Evolutionary conservation across 64 coral and sea anemone genomes (phyloP).

Genomic region (Catalaphyllia jardinei): DNA sequence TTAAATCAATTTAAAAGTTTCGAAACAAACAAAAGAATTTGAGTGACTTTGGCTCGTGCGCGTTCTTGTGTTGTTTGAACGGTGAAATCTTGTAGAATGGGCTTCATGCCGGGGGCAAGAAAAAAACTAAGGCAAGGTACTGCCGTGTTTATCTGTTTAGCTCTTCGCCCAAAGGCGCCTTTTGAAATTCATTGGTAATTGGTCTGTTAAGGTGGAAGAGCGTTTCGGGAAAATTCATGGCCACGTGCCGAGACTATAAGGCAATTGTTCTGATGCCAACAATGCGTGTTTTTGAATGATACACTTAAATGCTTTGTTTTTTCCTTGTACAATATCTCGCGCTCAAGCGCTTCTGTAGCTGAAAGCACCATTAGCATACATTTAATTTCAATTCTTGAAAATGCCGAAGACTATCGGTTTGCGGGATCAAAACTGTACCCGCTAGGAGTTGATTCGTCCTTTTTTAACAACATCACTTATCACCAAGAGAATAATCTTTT

Average conservation of each 20-base stretch:
- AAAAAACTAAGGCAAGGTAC: not conserved
- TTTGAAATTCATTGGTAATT: conserved; percentile 32
- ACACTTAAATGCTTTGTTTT: conserved; percentile 45
- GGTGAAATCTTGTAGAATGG: not conserved
- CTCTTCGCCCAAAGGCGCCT: conserved; percentile 12
- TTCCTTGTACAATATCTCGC: conserved; percentile 33
- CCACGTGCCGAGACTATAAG: conserved; percentile 5
- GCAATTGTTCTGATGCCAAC: not conserved
- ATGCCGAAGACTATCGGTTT: not conserved
- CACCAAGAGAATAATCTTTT: not conserved
- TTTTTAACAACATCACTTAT: not conserved
- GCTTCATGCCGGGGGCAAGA: not conserved
- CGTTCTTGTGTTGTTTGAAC: not conserved
- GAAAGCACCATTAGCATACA: conserved; percentile 15
- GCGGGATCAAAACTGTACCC: not conserved
- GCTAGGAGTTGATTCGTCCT: not conserved
- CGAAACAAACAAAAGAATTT: conserved; percentile 25
- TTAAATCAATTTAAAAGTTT: not conserved
- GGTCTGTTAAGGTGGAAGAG: not conserved
- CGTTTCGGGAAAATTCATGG: not conserved
- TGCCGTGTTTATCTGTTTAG: conserved; percentile 24
- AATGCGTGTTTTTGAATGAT: conserved; percentile 36
- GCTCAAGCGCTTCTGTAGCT: too few relatives aligned
- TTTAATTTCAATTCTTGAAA: not conserved
- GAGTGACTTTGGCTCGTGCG: conserved; percentile 8